A percentile compares a stretch with the other conserved stretches of the same genome.
Conservation (phyloP, 2,113 vertebrate species). For the Atlantisia rogersi region DNA sequence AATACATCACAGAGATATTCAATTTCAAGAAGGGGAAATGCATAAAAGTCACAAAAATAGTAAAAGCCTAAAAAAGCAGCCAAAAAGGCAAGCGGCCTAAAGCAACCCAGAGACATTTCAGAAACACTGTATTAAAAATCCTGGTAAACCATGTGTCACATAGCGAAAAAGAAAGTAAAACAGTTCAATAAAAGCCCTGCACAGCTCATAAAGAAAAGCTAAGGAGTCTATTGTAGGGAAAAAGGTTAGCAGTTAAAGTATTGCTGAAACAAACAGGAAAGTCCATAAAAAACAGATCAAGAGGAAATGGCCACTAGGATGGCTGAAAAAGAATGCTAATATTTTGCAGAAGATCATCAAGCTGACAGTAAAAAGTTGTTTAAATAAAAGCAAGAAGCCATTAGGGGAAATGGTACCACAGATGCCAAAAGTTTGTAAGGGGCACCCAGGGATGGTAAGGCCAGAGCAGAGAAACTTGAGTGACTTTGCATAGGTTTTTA, state of each 20-base stretch:
- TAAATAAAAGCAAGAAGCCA: not conserved
- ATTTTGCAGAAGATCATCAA: not conserved
- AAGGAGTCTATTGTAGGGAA: not conserved
- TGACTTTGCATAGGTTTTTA: not conserved
- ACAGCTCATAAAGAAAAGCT: not conserved
- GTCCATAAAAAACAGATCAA: not conserved
- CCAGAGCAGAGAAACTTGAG: not conserved
- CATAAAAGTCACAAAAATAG: constrained; percentile 1
- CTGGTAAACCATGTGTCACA: not conserved
- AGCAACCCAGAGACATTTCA: constrained; percentile 38
- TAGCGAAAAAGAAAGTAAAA: constrained; percentile 18
- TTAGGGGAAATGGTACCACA: not conserved
- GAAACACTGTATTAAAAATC: constrained; percentile 1
- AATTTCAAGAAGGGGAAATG: constrained; percentile 23
- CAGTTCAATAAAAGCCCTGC: not conserved
- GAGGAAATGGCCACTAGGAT: not conserved
- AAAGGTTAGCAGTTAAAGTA: not conserved
- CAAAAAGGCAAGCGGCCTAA: constrained; percentile 34
- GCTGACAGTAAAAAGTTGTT: not conserved
- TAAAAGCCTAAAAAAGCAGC: constrained; percentile 10
- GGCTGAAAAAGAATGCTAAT: not conserved
- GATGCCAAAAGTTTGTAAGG: not conserved
- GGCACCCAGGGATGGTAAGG: rapidly evolving
- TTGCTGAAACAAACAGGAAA: not conserved
- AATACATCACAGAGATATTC: constrained; percentile 10